Evolutionary conservation across 2,113 vertebrate species (phyloP).

Genomic region (Entomyzon cyanotis): DNA sequence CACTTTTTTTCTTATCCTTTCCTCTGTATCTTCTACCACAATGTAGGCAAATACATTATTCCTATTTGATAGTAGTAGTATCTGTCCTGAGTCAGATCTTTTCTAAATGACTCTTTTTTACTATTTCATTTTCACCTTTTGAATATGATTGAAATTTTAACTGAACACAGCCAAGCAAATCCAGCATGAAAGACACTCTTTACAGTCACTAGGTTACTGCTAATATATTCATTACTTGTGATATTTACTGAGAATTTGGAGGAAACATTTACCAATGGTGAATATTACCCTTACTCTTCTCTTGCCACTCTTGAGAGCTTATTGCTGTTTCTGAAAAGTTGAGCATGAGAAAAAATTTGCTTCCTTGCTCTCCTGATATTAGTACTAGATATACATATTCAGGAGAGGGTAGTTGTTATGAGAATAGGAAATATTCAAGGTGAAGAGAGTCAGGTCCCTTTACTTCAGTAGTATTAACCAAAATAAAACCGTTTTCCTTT

Average conservation of each 20-base stretch:
- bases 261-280: background rate
- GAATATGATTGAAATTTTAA: background rate
- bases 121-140: background rate
- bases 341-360: background rate
- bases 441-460: background rate
- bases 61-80: background rate
- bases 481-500: background rate
- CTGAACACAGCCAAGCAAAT: background rate
- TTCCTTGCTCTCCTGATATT: background rate
- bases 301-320: background rate
- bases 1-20: background rate
- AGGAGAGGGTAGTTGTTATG: background rate
- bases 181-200: background rate
- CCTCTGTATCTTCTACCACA: background rate
- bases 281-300: background rate
- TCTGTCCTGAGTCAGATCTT: background rate
- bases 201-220: background rate
- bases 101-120: background rate
- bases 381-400: background rate
- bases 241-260: background rate
- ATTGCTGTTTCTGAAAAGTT: background rate
- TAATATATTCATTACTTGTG: background rate
- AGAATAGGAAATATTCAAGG: background rate
- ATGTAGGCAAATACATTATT: background rate
- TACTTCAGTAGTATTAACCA: background rate